A percentile compares a stretch with the other conserved stretches of the same genome.
phyloP scores from a whole-genome alignment of 2,888 invertebrate genomes.

The Temnothorax rugatulus region DNA sequence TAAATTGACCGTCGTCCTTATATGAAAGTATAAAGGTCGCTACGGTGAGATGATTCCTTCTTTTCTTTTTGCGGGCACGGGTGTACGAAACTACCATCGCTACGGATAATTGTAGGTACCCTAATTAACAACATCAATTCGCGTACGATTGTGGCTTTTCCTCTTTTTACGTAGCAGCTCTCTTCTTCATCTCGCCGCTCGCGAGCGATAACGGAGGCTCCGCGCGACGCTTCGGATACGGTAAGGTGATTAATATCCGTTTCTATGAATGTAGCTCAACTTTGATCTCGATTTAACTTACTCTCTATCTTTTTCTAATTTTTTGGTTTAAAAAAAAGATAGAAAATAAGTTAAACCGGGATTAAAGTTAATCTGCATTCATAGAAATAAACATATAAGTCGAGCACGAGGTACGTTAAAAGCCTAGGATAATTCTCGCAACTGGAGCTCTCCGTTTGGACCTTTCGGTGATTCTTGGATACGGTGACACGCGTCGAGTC shows the following conservation, averaged over 20 bases:
- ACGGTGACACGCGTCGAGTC: neutral
- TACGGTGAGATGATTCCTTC: slow-evolving; percentile 56
- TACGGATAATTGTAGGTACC: slow-evolving; percentile 67
- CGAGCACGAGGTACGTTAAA: slow-evolving; percentile 49
- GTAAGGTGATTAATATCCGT: neutral
- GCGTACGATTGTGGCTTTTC: slow-evolving; percentile 55
- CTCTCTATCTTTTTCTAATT: too few relatives aligned
- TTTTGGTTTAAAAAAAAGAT: too few relatives aligned
- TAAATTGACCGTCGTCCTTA: slow-evolving; percentile 58
- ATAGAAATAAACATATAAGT: neutral
- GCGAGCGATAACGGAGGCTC: slow-evolving; percentile 17
- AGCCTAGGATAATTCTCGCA: neutral
- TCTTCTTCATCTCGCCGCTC: slow-evolving; percentile 20
- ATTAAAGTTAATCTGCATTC: too few relatives aligned
- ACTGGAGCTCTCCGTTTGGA: neutral
- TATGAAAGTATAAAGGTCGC: slow-evolving; percentile 70
- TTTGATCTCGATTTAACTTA: too few relatives aligned
- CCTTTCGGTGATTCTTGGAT: neutral
- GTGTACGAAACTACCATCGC: slow-evolving; percentile 68
- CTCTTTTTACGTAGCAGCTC: slow-evolving; percentile 39
- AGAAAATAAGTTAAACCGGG: too few relatives aligned
- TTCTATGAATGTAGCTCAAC: too few relatives aligned
- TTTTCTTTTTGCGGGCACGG: slow-evolving; percentile 47
- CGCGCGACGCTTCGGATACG: neutral
- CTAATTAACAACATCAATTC: slow-evolving; percentile 69